phyloP scores from a whole-genome alignment of 2,113 vertebrate genomes.

The Edolisoma coerulescens region DNA sequence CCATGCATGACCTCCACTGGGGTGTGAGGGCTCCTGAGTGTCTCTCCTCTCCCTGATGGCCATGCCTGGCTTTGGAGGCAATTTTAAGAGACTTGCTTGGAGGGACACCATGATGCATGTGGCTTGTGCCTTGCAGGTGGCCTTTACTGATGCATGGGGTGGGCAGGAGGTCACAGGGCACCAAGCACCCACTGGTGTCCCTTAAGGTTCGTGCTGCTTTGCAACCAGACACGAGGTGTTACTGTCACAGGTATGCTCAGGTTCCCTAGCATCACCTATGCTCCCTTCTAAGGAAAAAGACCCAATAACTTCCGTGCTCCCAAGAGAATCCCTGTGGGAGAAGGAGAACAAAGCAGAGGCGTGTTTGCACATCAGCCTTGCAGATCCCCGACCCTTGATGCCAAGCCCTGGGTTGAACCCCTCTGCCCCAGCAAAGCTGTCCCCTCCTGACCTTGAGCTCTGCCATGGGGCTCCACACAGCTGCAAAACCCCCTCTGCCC shows the following conservation, averaged over 20 bases:
- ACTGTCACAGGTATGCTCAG: neutral
- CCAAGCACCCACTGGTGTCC: neutral
- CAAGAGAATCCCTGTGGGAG: neutral
- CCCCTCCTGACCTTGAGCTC: neutral
- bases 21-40: neutral
- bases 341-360: neutral
- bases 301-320: neutral
- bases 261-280: neutral
- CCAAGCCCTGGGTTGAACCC: neutral
- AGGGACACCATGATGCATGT: neutral
- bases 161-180: neutral
- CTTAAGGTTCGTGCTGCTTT: neutral
- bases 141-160: neutral
- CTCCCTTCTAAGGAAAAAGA: neutral
- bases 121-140: neutral
- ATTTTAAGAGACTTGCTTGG: neutral
- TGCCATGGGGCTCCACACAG: neutral
- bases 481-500: neutral
- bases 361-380: neutral
- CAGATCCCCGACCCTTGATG: neutral
- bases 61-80: neutral
- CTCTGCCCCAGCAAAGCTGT: neutral
- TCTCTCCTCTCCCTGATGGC: neutral
- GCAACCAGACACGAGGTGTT: neutral
- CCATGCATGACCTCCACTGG: fast-evolving